Conservation (phyloP, 92 coral and sea anemone genomes). For the Palythoa heliodiscus region DNA sequence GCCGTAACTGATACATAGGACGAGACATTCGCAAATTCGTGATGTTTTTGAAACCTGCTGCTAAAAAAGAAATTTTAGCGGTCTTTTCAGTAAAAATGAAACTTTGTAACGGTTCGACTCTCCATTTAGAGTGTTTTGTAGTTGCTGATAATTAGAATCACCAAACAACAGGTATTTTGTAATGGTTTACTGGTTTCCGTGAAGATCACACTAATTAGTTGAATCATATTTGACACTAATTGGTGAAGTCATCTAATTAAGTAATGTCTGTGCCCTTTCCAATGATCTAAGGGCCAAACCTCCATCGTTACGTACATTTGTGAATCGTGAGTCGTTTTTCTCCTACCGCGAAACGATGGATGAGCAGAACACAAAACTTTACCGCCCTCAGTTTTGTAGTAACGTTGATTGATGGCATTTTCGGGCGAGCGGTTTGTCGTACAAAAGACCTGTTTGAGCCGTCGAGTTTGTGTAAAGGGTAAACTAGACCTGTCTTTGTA, state of each 20-base stretch:
- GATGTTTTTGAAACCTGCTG: not conserved
- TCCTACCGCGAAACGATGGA: constrained; percentile 6
- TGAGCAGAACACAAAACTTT: not conserved
- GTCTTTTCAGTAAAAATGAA: not conserved
- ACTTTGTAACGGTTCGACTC: not conserved
- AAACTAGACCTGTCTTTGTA: constrained; percentile 12
- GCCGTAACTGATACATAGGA: not conserved
- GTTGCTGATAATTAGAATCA: constrained; percentile 39
- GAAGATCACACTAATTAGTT: constrained; percentile 70
- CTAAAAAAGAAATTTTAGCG: not conserved
- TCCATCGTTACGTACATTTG: constrained; percentile 60
- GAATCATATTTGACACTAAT: constrained; percentile 62
- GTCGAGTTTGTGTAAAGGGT: constrained; percentile 23
- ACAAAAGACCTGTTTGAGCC: constrained; percentile 25
- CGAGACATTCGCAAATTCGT: not conserved
- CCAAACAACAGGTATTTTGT: constrained; percentile 68
- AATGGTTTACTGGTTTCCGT: constrained; percentile 62
- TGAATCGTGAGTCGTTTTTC: constrained; percentile 21
- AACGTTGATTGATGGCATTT: constrained; percentile 22
- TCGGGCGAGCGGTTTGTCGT: constrained; percentile 15
- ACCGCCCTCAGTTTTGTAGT: not conserved
- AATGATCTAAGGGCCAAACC: constrained; percentile 79
- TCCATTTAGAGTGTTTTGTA: constrained; percentile 17
- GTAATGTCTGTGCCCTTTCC: constrained; percentile 75
- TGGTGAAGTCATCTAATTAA: constrained; percentile 93